Evolutionary conservation across 2,797 vertebrate genomes (phyloP), one percentile per base, ranked within the genome.

Genomic region (Spinus olivaceus): DNA sequence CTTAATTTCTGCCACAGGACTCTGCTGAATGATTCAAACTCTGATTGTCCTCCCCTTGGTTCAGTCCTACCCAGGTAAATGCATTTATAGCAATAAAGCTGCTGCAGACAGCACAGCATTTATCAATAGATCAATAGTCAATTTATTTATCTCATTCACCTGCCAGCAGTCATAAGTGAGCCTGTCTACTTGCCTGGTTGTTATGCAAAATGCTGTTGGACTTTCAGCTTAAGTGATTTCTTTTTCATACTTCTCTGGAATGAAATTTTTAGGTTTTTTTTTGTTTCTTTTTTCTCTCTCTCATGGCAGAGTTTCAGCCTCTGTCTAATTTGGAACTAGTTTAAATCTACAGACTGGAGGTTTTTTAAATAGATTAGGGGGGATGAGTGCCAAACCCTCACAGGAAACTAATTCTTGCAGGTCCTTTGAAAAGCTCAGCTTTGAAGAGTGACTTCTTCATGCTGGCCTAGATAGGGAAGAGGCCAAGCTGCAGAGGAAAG

Each of bases 401-500:
- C 87, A 94, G 80, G 87, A 91, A 96, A 85, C 82, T 90, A 89
- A 91, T 95, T 94, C 91, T 89, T 91, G 85, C 85, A 80, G 80
- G 80, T 61, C 77, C 54, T 94, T 94, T 93, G 92, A 91, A 96
- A 91, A 93, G 71, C 76, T 94, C 63, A 27, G 79, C 91, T 96
- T 95, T 96, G 85, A 94, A 93, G 92, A 61, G 32, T 56, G 65
- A 76, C 47, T 94, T 87, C 50, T 91, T 88, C 94, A 53, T 27
- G 69, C 84, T 91, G 91, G 76, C 85, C 89, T 88, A 51, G 79
- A 93, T 41, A 85, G 76, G 60, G 92, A 88, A 61, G 81, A 81
- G 79, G 73, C 76, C 84, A 83, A 77, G 25, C 72, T 82, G 86
- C 61, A 78, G 90, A 93, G 65, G 28, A 33, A 69, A 66, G 37